Evolutionary conservation across 2,113 vertebrate genomes (phyloP).

Genomic region (Melanerpes aurifrons): DNA sequence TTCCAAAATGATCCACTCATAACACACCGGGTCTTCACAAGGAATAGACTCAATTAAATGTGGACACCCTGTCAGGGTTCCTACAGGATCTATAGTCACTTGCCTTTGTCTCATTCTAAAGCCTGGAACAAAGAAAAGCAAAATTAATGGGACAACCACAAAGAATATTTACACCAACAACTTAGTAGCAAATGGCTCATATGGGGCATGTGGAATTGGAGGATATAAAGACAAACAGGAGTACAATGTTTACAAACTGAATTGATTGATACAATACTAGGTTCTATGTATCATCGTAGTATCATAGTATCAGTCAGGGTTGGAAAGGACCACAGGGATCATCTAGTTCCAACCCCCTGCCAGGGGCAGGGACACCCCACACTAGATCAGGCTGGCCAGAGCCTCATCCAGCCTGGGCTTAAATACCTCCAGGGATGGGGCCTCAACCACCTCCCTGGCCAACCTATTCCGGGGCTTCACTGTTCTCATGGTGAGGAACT

Average conservation of each 20-base stretch:
- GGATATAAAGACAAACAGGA: background rate
- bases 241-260: background rate
- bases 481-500: too few relatives aligned
- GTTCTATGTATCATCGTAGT: too few relatives aligned
- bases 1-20: constrained; percentile 81
- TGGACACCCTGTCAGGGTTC: constrained; percentile 76
- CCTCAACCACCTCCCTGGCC: too few relatives aligned
- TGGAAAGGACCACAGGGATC: too few relatives aligned
- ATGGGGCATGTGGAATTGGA: background rate
- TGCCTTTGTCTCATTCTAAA: constrained; percentile 86
- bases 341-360: too few relatives aligned
- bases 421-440: too few relatives aligned
- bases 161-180: background rate
- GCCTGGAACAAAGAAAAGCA: constrained; percentile 72
- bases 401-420: too few relatives aligned
- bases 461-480: too few relatives aligned
- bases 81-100: constrained; percentile 77
- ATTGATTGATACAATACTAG: background rate
- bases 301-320: too few relatives aligned
- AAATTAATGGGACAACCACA: background rate
- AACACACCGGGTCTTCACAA: constrained; percentile 89
- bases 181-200: background rate
- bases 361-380: too few relatives aligned
- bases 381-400: too few relatives aligned
- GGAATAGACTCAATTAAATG: constrained; percentile 88